These are phyloP conservation scores for Halictus ligatus DNA, from an alignment of 2,888 invertebrate genomes.

Conservation along the genomic window DNA sequence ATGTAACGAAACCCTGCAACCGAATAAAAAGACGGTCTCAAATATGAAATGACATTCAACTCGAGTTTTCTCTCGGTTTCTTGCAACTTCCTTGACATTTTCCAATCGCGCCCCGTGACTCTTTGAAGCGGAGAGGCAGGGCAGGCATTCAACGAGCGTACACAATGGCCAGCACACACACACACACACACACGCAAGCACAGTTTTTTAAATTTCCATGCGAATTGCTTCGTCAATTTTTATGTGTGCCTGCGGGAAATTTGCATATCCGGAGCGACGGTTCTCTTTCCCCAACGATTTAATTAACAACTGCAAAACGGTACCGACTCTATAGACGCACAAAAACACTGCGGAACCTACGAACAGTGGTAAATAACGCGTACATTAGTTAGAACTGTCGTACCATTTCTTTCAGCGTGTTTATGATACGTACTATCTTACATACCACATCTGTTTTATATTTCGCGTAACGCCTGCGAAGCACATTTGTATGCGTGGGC, in stretches of 20 bases:
- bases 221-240: slow-evolving; percentile 5
- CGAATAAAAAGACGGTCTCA: not conserved
- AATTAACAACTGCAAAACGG: not conserved
- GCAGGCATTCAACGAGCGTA: not conserved
- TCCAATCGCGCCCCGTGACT: no score
- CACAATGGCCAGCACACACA: not conserved
- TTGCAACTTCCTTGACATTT: slow-evolving; percentile 1
- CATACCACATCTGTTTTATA: not conserved
- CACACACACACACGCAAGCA: not conserved
- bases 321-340: not conserved
- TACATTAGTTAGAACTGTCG: not conserved
- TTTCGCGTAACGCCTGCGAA: not conserved
- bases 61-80: not conserved
- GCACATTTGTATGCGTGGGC: not conserved
- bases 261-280: not conserved
- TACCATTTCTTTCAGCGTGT: not conserved
- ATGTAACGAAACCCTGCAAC: slow-evolving; percentile 14
- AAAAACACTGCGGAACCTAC: no score
- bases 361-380: no score
- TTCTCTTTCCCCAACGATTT: not conserved
- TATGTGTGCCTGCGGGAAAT: not conserved
- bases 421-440: not conserved
- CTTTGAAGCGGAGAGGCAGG: not conserved
- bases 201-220: not conserved
- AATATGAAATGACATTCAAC: slow-evolving; percentile 25